A percentile compares a stretch with the other conserved stretches of the same genome.
phyloP scores from a whole-genome alignment of 92 coral and sea anemone genomes.

The Zoanthus gigantus region DNA sequence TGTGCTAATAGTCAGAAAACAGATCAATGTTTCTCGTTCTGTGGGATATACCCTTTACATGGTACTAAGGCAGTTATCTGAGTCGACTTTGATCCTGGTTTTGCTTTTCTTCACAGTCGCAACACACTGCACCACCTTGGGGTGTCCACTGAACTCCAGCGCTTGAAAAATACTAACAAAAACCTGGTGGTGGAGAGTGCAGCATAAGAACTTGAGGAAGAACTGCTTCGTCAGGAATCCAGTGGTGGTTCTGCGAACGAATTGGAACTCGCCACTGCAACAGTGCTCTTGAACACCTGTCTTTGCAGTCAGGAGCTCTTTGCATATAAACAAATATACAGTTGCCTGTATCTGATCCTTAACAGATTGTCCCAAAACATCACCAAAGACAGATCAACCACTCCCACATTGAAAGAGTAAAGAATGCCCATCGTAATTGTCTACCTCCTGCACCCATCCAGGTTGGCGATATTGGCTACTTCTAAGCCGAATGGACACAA shows the following conservation, averaged over 20 bases:
- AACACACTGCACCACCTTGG: slow-evolving; percentile 49
- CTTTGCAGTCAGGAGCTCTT: slow-evolving; percentile 57
- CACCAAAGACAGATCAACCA: slow-evolving; percentile 37
- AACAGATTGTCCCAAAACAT: slow-evolving; percentile 47
- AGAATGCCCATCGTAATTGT: slow-evolving; percentile 8
- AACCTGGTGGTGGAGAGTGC: slow-evolving; percentile 44
- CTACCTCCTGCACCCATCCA: slow-evolving; percentile 4
- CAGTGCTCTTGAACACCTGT: slow-evolving; percentile 36
- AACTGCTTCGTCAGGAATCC: slow-evolving; percentile 52
- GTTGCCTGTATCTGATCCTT: slow-evolving; percentile 50
- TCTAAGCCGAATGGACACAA: not conserved
- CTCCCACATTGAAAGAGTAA: slow-evolving; percentile 1
- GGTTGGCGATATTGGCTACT: slow-evolving; percentile 56
- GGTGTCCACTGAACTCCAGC: slow-evolving; percentile 55
- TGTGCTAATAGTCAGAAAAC: no score
- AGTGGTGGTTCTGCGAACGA: slow-evolving; percentile 46
- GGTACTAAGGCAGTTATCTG: slow-evolving; percentile 59
- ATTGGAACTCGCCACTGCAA: slow-evolving; percentile 53
- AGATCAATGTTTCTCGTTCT: no score
- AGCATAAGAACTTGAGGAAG: slow-evolving; percentile 51
- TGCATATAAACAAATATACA: slow-evolving; percentile 30
- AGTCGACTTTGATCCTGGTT: slow-evolving; percentile 68
- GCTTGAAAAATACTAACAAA: slow-evolving; percentile 57
- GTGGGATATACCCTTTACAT: slow-evolving; percentile 23
- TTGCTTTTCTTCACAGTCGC: slow-evolving; percentile 32